Conservation (phyloP, 2,797 vertebrate genomes). For the Ispidina picta region DNA sequence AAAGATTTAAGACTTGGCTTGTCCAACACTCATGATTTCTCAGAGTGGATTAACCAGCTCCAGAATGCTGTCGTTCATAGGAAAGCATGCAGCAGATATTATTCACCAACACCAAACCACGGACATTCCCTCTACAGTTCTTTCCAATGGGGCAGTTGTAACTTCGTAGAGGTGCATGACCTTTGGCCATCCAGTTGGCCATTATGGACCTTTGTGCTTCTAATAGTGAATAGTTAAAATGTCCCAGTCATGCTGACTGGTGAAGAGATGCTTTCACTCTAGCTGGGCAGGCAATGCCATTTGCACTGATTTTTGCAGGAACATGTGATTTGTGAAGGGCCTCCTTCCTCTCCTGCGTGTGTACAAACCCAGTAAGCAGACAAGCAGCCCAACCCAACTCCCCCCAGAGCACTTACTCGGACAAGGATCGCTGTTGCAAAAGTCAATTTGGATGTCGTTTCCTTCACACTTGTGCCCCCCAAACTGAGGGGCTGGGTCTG, state of each 20-base stretch:
- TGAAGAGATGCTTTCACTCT: not conserved
- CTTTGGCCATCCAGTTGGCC: not conserved
- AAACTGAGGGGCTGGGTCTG: conserved; percentile 86
- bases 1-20: not conserved
- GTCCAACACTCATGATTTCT: not conserved
- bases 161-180: not conserved
- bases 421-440: conserved; percentile 93
- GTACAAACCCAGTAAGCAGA: rapidly evolving
- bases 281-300: not conserved
- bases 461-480: conserved; percentile 91
- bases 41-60: not conserved
- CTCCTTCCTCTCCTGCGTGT: not conserved
- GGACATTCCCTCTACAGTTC: not conserved
- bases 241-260: not conserved
- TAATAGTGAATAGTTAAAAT: not conserved
- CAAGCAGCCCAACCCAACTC: not conserved
- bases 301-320: not conserved
- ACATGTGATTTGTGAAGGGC: not conserved
- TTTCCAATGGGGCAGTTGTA: too few species aligned
- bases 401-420: conserved; percentile 83
- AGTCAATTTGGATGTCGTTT: conserved; percentile 87
- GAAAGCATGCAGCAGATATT: not conserved
- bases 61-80: rapidly evolving
- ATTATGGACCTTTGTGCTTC: not conserved
- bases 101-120: not conserved